These are phyloP conservation scores for Rhinopomastus cyanomelas DNA, from an alignment of 2,113 vertebrate genomes.

Conservation along the genomic window DNA sequence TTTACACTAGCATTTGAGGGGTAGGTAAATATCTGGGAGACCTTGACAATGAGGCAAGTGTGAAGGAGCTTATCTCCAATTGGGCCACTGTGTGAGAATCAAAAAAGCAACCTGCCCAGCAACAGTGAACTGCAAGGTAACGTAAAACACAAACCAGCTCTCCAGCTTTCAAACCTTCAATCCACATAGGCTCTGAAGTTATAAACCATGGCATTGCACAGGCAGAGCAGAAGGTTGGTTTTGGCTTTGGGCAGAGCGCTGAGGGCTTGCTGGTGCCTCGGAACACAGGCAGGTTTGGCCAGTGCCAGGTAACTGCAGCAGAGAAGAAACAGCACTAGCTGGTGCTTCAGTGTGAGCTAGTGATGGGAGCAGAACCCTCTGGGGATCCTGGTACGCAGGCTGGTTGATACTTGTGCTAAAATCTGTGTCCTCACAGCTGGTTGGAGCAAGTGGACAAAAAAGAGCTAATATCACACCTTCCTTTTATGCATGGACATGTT, in stretches of 20 bases:
- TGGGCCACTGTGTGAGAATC: not conserved
- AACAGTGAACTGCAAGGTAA: not conserved
- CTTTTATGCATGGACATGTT: not conserved
- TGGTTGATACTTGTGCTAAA: not conserved
- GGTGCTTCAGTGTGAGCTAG: fast-evolving
- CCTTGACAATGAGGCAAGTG: not conserved
- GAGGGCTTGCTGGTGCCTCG: not conserved
- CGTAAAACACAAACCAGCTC: not conserved
- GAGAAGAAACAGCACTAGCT: not conserved
- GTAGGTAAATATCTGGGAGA: not conserved
- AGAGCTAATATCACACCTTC: not conserved
- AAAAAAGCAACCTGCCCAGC: not conserved
- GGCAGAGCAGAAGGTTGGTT: not conserved
- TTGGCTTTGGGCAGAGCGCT: not conserved
- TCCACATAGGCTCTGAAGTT: not conserved
- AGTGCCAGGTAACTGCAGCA: not conserved
- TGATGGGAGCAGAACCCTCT: not conserved
- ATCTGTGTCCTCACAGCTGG: fast-evolving
- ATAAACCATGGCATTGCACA: not conserved
- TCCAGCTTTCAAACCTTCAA: not conserved
- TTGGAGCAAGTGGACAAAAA: not conserved
- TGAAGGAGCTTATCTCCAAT: not conserved
- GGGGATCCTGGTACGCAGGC: not conserved
- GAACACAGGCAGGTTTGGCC: not conserved
- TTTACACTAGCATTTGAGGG: not conserved